phyloP scores from a whole-genome alignment of 2,797 vertebrate genomes.

The Gallirallus australis region DNA sequence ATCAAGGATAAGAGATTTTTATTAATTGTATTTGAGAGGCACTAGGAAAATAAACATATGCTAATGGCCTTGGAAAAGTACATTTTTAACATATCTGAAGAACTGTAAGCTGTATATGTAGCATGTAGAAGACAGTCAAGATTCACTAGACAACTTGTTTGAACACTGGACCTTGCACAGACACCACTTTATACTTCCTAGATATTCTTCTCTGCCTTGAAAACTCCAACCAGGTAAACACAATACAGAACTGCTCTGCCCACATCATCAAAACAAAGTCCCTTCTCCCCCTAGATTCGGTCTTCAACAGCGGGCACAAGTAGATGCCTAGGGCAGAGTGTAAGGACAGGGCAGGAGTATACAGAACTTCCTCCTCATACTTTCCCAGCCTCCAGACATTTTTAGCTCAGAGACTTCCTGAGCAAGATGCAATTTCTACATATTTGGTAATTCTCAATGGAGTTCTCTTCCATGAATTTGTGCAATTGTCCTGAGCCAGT shows the following conservation, averaged over 20 bases:
- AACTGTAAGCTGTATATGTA: neutral
- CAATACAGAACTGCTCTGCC: neutral
- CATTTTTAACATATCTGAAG: neutral
- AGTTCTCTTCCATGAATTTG: constrained; percentile 46
- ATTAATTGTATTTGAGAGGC: neutral
- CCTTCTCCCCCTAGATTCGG: neutral
- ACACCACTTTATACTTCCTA: neutral
- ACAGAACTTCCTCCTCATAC: neutral
- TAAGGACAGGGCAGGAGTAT: neutral
- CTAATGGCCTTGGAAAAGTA: neutral
- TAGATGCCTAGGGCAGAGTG: neutral
- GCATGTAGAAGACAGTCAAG: neutral
- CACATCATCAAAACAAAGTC: neutral
- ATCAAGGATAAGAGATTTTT: neutral
- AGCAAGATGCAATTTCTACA: constrained; percentile 59
- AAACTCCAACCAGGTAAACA: constrained; percentile 1
- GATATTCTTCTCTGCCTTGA: neutral
- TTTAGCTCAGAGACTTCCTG: constrained; percentile 62
- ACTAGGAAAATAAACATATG: neutral
- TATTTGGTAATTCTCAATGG: constrained; percentile 59
- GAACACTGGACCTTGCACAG: neutral
- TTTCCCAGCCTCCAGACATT: constrained; percentile 63
- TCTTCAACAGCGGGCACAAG: neutral
- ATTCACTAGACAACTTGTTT: neutral
- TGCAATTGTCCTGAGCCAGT: constrained; percentile 22